Conservation (phyloP, 2,888 invertebrate genomes). For the Limenitis camilla region DNA sequence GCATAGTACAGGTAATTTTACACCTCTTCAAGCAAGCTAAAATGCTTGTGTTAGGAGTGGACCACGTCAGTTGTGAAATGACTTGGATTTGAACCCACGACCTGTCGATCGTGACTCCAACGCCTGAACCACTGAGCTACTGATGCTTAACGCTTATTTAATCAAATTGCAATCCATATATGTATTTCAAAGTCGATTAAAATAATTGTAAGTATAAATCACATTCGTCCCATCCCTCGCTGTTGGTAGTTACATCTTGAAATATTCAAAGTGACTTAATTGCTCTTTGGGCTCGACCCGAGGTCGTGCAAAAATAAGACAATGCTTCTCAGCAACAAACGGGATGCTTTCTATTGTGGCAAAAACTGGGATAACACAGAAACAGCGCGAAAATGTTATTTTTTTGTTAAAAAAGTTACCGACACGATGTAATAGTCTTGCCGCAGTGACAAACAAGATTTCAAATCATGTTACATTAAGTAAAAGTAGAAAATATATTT, state of each 20-base stretch:
- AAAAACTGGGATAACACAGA: slow-evolving; percentile 15
- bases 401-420: too few relatives aligned
- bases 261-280: slow-evolving; percentile 19
- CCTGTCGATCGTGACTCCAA: too few relatives aligned
- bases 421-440: background rate
- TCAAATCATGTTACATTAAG: too few relatives aligned
- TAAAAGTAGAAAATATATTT: too few relatives aligned
- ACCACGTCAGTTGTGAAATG: too few relatives aligned
- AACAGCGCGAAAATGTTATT: slow-evolving; percentile 8
- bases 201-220: slow-evolving; percentile 1
- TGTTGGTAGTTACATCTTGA: slow-evolving; percentile 7
- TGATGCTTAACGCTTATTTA: background rate
- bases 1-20: too few relatives aligned
- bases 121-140: too few relatives aligned
- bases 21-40: too few relatives aligned
- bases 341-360: slow-evolving; percentile 18
- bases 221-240: background rate
- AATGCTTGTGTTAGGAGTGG: too few relatives aligned
- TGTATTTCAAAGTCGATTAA: background rate
- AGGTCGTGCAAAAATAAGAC: slow-evolving; percentile 22
- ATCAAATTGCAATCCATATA: background rate
- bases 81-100: too few relatives aligned
- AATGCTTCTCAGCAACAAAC: slow-evolving; percentile 19
- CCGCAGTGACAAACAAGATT: background rate
- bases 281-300: slow-evolving; percentile 11